phyloP scores from a whole-genome alignment of 2,888 invertebrate species.

The Pecten maximus region DNA sequence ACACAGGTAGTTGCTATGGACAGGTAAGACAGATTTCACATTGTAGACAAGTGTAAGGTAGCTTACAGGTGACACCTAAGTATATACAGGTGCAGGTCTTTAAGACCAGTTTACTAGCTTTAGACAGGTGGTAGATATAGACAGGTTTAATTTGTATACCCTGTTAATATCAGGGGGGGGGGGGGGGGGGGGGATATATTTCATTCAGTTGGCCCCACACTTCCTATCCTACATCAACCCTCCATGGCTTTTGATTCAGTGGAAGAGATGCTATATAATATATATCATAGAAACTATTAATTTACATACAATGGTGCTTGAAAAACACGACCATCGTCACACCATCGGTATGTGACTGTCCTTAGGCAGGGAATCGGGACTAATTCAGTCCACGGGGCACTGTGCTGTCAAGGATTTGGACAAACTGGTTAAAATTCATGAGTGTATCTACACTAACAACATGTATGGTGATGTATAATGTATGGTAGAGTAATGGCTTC shows the following conservation, averaged over 20 bases:
- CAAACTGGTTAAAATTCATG: not conserved
- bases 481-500: not conserved
- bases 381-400: not conserved
- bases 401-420: not conserved
- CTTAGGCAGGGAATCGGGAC: not conserved
- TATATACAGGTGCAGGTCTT: too few relatives aligned
- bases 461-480: constrained; percentile 2
- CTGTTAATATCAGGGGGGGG: too few relatives aligned
- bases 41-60: too few relatives aligned
- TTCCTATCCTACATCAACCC: too few relatives aligned
- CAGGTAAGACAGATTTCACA: too few relatives aligned
- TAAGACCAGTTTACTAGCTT: too few relatives aligned
- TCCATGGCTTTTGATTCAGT: not conserved
- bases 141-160: too few relatives aligned
- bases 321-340: not conserved
- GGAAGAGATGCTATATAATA: not conserved
- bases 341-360: not conserved
- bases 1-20: too few relatives aligned
- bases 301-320: not conserved
- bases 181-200: too few relatives aligned
- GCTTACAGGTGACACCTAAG: too few relatives aligned
- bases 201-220: too few relatives aligned
- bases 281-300: not conserved
- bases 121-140: too few relatives aligned
- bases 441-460: not conserved